Base-by-base conservation (phyloP, 2,797 vertebrate genomes). In the Hippoglossus hippoglossus region DNA sequence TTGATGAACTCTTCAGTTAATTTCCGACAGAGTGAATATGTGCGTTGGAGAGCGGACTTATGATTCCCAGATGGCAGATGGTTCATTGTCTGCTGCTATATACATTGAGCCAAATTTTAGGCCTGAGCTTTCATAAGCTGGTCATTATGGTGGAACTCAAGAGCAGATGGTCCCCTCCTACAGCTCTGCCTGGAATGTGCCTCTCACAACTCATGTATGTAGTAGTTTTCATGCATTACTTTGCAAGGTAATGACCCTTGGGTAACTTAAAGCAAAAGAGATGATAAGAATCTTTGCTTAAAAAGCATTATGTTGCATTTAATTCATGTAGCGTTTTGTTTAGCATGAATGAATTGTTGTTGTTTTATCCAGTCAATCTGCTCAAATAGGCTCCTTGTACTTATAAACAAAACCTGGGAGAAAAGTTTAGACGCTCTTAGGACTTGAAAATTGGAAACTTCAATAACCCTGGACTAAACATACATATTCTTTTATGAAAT, bases 141-240 rank as follows among this genome's bases (percentile, higher is more conserved):
- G 73, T 75, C 80, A 85, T 89, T 91, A 86, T 87, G 81, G 70
- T 74, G 63, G 69, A 80, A 82, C 60, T 81, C 79, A 65, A 68
- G 55, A 88, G 71, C 91, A 92, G 89, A 91, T 92, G 91, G 79
- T 22, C 21, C 44, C 18, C 25, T 58, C 11, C 77, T 72, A 68
- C 81, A 89, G 71, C 80, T 39, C 59, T 71, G 72, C 56, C 50
- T 75, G 72, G 26, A 83, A 58, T 82, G 36, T 54, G 58, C 64
- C 71, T 74, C 57, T 78, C 66, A 71, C 73, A 82, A 52, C 61
- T 61, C 82, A 89, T 89, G 79, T 82, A 60, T 76, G 52, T 73
- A 72, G 75, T 89, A 82, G 79, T 73, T 76, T 75, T 79, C 79
- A 85, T 79, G 67, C 65, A 72, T 81, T 84, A 53, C 51, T 87